phyloP scores from a whole-genome alignment of 2,888 invertebrate species.

The Podabrus alpinus region DNA sequence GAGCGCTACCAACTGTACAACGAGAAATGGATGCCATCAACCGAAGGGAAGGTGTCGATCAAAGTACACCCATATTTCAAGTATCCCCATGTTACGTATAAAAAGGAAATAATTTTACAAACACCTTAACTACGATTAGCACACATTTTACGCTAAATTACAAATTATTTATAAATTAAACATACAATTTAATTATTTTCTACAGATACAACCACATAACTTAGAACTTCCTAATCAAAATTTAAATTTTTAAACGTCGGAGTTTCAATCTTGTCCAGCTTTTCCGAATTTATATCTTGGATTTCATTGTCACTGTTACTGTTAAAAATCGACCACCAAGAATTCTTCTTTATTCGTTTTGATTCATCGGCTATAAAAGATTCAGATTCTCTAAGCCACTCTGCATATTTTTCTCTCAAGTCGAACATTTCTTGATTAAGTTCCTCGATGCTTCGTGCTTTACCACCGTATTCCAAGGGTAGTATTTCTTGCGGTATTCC shows the following conservation, averaged over 20 bases:
- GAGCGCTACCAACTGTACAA: too few species aligned
- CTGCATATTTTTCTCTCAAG: conserved; percentile 63
- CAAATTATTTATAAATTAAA: background rate
- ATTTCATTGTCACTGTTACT: conserved; percentile 16
- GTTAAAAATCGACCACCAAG: conserved; percentile 51
- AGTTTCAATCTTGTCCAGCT: background rate
- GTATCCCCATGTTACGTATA: too few species aligned
- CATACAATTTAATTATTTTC: background rate
- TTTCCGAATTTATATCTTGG: background rate
- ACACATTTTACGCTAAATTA: background rate
- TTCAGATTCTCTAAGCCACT: conserved; percentile 66
- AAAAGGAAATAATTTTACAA: background rate
- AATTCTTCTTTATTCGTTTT: conserved; percentile 50
- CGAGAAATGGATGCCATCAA: too few species aligned
- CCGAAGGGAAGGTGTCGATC: too few species aligned
- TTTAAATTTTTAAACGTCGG: conserved; percentile 49
- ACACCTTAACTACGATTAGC: background rate
- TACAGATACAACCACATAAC: background rate
- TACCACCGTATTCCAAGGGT: conserved; percentile 66
- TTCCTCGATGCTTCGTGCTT: conserved; percentile 59
- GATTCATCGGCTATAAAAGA: conserved; percentile 59
- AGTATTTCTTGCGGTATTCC: conserved; percentile 51
- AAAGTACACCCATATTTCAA: too few species aligned
- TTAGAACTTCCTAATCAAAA: conserved; percentile 43
- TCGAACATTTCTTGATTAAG: conserved; percentile 62